Evolutionary conservation across 2,888 invertebrate genomes (phyloP), one percentile per base, ranked within the genome.

Genomic region (Xestia c-nigrum): DNA sequence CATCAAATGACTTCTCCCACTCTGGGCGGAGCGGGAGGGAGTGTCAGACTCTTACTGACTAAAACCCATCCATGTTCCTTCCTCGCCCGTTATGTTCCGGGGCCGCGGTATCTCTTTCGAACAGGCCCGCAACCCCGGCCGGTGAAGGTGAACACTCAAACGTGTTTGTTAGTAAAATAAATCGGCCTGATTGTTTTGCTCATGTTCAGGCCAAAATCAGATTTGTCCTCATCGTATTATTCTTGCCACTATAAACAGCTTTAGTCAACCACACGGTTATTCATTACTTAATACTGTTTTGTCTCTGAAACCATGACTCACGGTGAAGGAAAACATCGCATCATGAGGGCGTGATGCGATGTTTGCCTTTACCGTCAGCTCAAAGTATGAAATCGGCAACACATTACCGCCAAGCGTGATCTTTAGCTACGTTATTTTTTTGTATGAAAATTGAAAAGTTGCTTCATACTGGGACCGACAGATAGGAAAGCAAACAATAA

Each of bases 301-400:
- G 43, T 50, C 21, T 50, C 24, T 46, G 10, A 16, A 43, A 40
- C 50, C 52, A 52, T 80, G 80, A 83, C 52, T 70, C 83, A 70
- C 47, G n/a, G 14, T 55, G 31, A 77, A 83, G 55, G 47, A 77
- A 80, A 83, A 70, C 16, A 70, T 70, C n/a, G 14, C n/a, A 59
- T 40, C n/a, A n/a, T 43, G 31, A 10, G n/a, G 19, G 5, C 19
- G 16, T 71, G 31, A 24, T 12, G 19, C 43, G 14, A 43, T 55
- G 74, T 75, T 74, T 65, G n/a, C 52, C 40, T 47, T 61, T 66
- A n/a, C 64, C 16, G 64, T 59, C 12, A 68, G 50, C 16, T 47
- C 55, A 31, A 79, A 64, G 50, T 69, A 31, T 43, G 12, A 69
- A 57, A 63, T 50, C 14, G 21, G 21, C 21, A 43, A 52, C 14